Base-by-base conservation (phyloP, 2,113 vertebrate genomes). In the Pseudopodoces humilis region DNA sequence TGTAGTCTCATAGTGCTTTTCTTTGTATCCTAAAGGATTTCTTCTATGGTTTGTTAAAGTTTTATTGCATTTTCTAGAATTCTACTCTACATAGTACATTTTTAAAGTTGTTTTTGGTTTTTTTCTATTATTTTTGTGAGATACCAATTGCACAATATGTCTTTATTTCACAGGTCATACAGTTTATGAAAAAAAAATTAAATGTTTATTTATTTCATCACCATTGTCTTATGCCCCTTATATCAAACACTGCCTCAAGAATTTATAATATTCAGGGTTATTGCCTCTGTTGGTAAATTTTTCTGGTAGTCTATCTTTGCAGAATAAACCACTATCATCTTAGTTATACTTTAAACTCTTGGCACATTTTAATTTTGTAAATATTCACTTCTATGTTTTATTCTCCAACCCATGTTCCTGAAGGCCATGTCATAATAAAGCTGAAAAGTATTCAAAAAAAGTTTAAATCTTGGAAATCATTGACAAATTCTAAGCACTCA, bases 1-100 rank as follows among this genome's bases (percentile, higher is more conserved):
- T 53, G 21, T 6, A 65, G 9, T 6, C 7, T 77, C 17, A 41
- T 47, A 58, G 58, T 1, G 0, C 3, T 71, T 74, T 63, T 43
- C 3, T 59, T 71, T 55, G 5, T 28, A 25, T 33, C 14, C 62
- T 52, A 41, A 83, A 59, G 23, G 23, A 15, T 52, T 53, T 83
- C 46, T 74, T 46, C 13, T 53, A 11, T 9, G 1, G 39, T 67
- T 84, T 75, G 3, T 14, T 33, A 39, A 78, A 31, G 4, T 60
- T 80, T 9, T 43, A 4, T 30, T 56, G 8, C 3, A 30, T 86
- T 88, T 88, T 59, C 23, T 63, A 46, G 10, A 86, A 56, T 58
- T 74, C 33, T 60, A 2, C 4, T 50, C 11, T 12, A 47, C 7
- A 30, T 23, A 46, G 4, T 50, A 3, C 5, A 76, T 75, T n/a